Percentiles rank a stretch among this genome's conserved stretches.
Evolutionary conservation across 2,113 vertebrate species (phyloP).

Genomic region (Leucoraja erinaceus): DNA sequence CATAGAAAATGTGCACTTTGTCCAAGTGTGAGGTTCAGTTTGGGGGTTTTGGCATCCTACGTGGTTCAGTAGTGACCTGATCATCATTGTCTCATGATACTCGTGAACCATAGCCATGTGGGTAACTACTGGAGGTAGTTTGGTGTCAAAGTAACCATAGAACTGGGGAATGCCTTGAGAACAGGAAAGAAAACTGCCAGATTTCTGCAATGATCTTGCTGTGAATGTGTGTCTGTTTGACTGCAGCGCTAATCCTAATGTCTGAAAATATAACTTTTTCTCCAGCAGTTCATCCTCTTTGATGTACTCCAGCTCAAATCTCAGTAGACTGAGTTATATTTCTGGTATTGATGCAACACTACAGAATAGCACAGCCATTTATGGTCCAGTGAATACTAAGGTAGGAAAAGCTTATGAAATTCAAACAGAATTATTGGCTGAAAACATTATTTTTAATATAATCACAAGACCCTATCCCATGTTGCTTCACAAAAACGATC

Average conservation of each 20-base stretch:
- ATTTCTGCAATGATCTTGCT: too few relatives aligned
- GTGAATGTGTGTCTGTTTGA: neutral
- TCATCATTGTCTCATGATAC: neutral
- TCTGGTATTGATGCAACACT: conserved; percentile 63
- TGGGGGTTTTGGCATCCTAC: neutral
- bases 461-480: neutral
- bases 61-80: neutral
- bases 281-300: neutral
- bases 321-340: conserved; percentile 78
- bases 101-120: neutral
- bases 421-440: neutral
- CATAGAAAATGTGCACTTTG: too few relatives aligned
- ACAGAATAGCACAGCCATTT: conserved; percentile 45
- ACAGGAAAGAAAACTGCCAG: neutral
- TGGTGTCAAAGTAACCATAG: neutral
- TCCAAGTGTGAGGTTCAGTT: neutral
- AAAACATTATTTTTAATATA: neutral
- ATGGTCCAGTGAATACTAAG: conserved; percentile 51
- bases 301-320: conserved; percentile 58
- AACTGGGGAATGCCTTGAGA: neutral
- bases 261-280: neutral
- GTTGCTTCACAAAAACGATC: neutral
- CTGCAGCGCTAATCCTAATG: neutral
- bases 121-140: neutral
- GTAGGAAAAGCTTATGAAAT: conserved; percentile 50